These are phyloP conservation scores for Euglossa dilemma DNA, from an alignment of 1,140 invertebrate species.

Conservation along the genomic window DNA sequence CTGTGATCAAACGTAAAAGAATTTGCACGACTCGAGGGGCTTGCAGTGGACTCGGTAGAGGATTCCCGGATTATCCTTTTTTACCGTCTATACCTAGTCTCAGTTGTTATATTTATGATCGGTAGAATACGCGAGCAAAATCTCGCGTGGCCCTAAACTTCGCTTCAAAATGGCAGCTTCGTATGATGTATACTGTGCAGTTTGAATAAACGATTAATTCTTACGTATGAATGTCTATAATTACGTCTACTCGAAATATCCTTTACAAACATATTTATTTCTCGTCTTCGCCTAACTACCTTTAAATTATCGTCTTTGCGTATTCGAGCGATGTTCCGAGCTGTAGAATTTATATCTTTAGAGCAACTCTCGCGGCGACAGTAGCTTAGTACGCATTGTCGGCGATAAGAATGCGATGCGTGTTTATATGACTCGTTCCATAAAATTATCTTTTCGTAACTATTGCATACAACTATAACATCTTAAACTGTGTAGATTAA, in stretches of 20 bases:
- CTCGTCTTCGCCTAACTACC: neutral
- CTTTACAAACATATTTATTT: neutral
- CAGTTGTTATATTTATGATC: neutral
- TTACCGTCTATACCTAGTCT: no score
- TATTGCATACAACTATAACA: neutral
- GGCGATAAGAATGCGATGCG: neutral
- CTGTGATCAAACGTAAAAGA: slow-evolving; percentile 27
- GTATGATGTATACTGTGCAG: neutral
- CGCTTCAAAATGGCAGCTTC: neutral
- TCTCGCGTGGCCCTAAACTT: no score
- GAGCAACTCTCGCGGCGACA: neutral
- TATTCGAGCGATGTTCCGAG: neutral
- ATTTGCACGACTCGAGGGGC: neutral
- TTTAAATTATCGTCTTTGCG: neutral
- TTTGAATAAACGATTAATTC: slow-evolving; percentile 23
- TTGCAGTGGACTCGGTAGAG: neutral
- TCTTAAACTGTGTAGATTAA: neutral
- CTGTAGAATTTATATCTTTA: neutral
- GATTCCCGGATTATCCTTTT: slow-evolving; percentile 10
- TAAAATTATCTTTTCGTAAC: neutral
- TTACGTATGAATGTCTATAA: neutral
- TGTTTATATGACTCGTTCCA: neutral
- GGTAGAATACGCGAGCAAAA: neutral
- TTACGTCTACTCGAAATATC: neutral
- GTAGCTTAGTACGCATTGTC: neutral